Evolutionary conservation across 2,888 invertebrate genomes (phyloP).

Genomic region (Geophilus truncorum): DNA sequence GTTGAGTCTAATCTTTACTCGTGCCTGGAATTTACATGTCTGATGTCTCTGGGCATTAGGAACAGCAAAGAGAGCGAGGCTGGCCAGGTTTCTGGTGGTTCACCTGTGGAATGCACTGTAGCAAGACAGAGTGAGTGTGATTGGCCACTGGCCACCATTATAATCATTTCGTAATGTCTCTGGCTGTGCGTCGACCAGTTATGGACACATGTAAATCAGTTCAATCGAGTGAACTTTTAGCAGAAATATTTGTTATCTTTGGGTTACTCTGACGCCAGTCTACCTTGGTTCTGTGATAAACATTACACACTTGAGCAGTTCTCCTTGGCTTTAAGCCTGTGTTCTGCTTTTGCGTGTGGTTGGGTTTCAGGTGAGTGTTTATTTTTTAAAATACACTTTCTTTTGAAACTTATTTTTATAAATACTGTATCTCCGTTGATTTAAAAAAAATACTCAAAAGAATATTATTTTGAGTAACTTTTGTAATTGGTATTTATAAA

Average conservation of each 20-base stretch:
- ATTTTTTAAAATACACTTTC: too few species aligned
- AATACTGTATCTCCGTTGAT: background rate
- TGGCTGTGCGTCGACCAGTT: background rate
- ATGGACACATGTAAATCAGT: background rate
- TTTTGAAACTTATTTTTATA: too few species aligned
- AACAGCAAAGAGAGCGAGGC: conserved; percentile 22
- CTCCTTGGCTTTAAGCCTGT: conserved; percentile 9
- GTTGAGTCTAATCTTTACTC: background rate
- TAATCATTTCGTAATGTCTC: background rate
- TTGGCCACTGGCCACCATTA: conserved; percentile 19
- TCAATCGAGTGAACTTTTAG: background rate
- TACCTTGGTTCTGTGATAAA: background rate
- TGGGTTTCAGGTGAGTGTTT: background rate
- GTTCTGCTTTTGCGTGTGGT: background rate
- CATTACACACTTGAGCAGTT: background rate
- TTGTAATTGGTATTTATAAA: background rate
- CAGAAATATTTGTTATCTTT: background rate
- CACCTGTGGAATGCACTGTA: conserved; percentile 30
- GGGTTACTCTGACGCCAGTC: background rate
- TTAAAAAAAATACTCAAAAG: background rate
- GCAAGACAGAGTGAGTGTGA: conserved; percentile 6
- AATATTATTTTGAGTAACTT: background rate
- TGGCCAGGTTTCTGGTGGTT: conserved; percentile 19
- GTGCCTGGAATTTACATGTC: background rate
- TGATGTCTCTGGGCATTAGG: background rate